Evolutionary conservation across 2,888 invertebrate genomes (phyloP).

Genomic region (Melieria omissa): DNA sequence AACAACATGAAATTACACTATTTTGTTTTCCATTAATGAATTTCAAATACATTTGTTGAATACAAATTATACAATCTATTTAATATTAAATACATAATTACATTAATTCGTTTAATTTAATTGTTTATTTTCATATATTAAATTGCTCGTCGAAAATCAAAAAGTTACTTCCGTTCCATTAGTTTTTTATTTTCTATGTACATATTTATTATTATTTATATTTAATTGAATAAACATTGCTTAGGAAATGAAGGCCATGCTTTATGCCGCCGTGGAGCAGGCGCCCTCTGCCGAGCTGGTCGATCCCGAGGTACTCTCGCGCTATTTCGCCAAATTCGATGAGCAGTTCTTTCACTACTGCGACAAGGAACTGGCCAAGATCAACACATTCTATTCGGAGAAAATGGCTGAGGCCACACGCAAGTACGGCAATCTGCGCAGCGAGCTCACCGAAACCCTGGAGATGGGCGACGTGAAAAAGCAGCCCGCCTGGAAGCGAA

Average conservation of each 20-base stretch:
- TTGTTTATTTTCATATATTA: neutral
- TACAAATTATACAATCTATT: neutral
- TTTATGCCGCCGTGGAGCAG: constrained; percentile 82
- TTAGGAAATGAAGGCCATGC: constrained; percentile 85
- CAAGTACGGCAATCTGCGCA: constrained; percentile 79
- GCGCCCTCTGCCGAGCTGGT: constrained; percentile 81
- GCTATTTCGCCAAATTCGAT: constrained; percentile 83
- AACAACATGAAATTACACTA: too few relatives aligned
- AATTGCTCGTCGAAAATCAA: neutral
- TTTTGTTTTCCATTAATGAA: too few relatives aligned
- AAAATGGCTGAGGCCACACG: constrained; percentile 89
- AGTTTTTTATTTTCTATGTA: neutral
- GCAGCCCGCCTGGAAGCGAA: constrained; percentile 63
- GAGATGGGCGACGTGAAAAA: constrained; percentile 66
- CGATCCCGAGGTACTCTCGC: constrained; percentile 75
- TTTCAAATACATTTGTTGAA: too few relatives aligned
- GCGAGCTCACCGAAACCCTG: constrained; percentile 73
- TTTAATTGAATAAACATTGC: neutral
- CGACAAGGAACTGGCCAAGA: constrained; percentile 86
- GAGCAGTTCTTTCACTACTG: constrained; percentile 87
- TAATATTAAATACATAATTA: neutral
- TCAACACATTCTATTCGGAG: constrained; percentile 90
- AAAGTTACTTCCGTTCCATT: neutral
- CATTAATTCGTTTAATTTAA: neutral
- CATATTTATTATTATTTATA: neutral